These are phyloP conservation scores for Exocentrus adspersus DNA, from an alignment of 2,888 invertebrate genomes.

Conservation along the genomic window DNA sequence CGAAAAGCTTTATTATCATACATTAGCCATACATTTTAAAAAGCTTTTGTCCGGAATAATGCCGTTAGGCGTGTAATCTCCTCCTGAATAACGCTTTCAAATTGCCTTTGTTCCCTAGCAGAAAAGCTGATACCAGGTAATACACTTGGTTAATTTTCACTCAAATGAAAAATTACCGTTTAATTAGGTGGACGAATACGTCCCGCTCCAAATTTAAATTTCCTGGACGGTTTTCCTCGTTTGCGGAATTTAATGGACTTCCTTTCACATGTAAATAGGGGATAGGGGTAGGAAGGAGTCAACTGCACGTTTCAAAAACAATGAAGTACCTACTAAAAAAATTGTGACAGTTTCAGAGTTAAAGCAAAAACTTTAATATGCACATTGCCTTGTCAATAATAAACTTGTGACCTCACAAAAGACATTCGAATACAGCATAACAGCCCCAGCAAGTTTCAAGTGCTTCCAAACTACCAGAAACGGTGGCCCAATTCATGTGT, in stretches of 20 bases:
- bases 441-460: too few species aligned
- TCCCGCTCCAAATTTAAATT: not conserved
- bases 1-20: conserved; percentile 6
- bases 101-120: not conserved
- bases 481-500: too few species aligned
- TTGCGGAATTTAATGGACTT: not conserved
- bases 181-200: not conserved
- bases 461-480: too few species aligned
- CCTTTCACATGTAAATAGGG: too few species aligned
- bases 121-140: conserved; percentile 3
- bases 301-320: too few species aligned
- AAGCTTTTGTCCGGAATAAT: conserved; percentile 8
- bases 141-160: conserved; percentile 11
- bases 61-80: conserved; percentile 7
- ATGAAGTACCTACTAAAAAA: too few species aligned
- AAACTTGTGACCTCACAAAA: too few species aligned
- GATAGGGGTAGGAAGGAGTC: too few species aligned
- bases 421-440: too few species aligned
- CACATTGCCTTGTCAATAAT: too few species aligned
- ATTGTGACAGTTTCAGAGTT: too few species aligned
- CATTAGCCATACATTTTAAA: conserved; percentile 8
- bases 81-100: conserved; percentile 6
- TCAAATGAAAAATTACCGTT: not conserved
- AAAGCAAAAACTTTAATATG: too few species aligned
- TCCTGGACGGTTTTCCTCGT: not conserved